Base-by-base conservation (phyloP, 2,888 invertebrate genomes). In the Rhorus exstirpatorius region DNA sequence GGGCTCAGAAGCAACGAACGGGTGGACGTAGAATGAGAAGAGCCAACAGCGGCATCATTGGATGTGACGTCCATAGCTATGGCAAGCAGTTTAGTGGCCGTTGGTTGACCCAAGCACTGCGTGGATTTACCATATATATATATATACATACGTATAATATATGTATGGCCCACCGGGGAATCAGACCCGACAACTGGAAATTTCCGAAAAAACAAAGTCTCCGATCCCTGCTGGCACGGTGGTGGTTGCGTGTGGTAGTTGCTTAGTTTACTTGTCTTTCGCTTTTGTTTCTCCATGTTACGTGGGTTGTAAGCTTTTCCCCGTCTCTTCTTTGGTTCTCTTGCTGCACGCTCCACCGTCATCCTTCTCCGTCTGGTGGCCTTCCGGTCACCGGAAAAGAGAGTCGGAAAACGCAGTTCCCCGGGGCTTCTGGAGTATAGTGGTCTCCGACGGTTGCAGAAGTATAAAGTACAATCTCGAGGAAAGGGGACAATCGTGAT, bases 141-240 rank as follows among this genome's bases (percentile, higher is more conserved):
- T 17, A 53, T 51, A 75, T 53, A n/a, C 31, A 35, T 21, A 53
- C 19, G 6, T 21, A n/a, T n/a, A 21, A 44, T 14, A 53, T 55
- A 79, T 71, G 67, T 78, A 84, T 77, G 86, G 88, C 87, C 89
- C 89, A 83, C 83, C 86, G 88, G 89, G 90, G 91, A 91, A 91
- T 91, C 89, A 90, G 87, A 89, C 88, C 84, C 88, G 88, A 87
- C 89, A 88, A 87, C 85, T 87, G 86, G 90, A 91, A 91, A 91
- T 86, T 89, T 85, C 85, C 85, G 83, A 86, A 86, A 89, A 91
- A 90, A 89, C 88, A 88, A 88, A 90, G 88, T 88, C 87, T 81
- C 72, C 65, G 81, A 84, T 83, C 85, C 84, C 83, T 82, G 38
- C 46, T 61, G 80, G 77, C 38, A 65, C 58, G 65, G 8, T 76